Evolutionary conservation across 2,888 invertebrate genomes (phyloP).

Genomic region (Allolobophora icterica): DNA sequence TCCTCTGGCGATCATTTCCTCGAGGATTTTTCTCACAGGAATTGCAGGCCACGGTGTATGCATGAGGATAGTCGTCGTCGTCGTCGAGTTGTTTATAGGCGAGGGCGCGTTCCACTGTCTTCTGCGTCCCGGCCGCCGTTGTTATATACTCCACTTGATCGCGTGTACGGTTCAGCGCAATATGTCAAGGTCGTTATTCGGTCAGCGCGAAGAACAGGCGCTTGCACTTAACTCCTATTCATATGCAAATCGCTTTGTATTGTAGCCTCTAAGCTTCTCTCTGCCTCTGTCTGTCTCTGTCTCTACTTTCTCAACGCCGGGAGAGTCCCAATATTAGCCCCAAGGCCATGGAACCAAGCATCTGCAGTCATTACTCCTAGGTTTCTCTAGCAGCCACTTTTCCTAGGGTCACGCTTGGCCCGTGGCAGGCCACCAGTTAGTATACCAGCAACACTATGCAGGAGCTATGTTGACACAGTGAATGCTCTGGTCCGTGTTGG

Average conservation of each 20-base stretch:
- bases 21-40: neutral
- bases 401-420: no score
- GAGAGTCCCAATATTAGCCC: neutral
- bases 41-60: neutral
- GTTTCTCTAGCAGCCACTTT: no score
- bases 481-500: no score
- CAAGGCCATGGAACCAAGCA: neutral
- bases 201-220: neutral
- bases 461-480: no score
- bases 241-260: neutral
- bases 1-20: neutral
- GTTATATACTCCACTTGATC: neutral
- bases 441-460: no score
- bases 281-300: no score
- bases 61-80: neutral
- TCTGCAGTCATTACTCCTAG: no score
- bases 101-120: neutral
- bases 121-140: neutral
- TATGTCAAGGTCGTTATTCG: neutral
- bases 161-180: neutral
- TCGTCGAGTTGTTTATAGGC: conserved; percentile 1
- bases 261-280: neutral
- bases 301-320: neutral
- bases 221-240: neutral
- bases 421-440: no score